These are phyloP conservation scores for Notothenia coriiceps DNA, from an alignment of 2,113 vertebrate species.

Conservation along the genomic window DNA sequence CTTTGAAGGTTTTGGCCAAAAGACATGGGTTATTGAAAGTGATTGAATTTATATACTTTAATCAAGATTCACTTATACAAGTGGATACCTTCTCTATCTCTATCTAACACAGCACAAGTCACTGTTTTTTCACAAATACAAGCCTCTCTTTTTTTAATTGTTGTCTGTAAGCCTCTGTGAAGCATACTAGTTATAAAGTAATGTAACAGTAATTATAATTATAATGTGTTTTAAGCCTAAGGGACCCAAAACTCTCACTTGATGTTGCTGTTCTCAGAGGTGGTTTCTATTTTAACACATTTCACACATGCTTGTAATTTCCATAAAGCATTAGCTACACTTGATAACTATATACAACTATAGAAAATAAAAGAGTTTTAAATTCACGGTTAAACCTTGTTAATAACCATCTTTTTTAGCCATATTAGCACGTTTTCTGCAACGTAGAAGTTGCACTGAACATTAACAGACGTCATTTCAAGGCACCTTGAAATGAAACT, in stretches of 20 bases:
- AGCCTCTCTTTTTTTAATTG: too few species aligned
- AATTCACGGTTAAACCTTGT: constrained; percentile 25
- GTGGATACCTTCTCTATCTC: too few species aligned
- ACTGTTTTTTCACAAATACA: too few species aligned
- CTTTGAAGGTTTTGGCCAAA: too few species aligned
- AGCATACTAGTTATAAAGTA: too few species aligned
- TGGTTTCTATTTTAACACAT: constrained; percentile 9
- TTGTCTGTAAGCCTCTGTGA: too few species aligned
- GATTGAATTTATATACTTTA: too few species aligned
- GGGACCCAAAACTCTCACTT: background rate
- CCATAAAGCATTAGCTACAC: background rate
- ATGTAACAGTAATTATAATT: too few species aligned
- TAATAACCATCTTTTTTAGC: constrained; percentile 14
- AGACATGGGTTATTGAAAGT: too few species aligned
- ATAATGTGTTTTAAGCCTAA: background rate
- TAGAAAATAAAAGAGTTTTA: background rate
- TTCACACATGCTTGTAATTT: background rate
- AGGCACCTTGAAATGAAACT: constrained; percentile 30
- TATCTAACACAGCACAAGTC: too few species aligned
- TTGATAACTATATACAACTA: background rate
- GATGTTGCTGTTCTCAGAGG: background rate
- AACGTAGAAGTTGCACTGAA: constrained; percentile 17
- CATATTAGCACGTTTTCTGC: constrained; percentile 38
- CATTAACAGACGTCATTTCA: constrained; percentile 56
- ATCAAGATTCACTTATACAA: too few species aligned